Evolutionary conservation across 2,113 vertebrate species (phyloP), one percentile per base, ranked within the genome.

Genomic region (Alaudala cheleensis): DNA sequence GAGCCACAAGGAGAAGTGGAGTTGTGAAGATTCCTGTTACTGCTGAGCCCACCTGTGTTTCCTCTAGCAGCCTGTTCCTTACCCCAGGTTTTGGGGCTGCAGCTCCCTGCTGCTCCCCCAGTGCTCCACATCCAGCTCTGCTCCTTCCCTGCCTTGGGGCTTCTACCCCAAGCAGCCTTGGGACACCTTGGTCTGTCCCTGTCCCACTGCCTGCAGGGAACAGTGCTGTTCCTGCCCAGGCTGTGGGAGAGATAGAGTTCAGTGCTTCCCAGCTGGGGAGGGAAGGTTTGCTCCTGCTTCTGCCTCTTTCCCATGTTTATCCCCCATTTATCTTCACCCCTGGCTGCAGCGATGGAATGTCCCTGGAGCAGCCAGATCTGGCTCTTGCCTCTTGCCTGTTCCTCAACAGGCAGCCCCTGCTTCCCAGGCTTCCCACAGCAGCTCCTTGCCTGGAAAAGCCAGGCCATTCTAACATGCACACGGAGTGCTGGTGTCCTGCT

Each of bases 401-500:
- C 26, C 72, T 18, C 0, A 0, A 2, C 10, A 28, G 65, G 56
- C 56, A 51, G 26, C 23, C 49, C 34, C 88, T 42, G 81, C 81
- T 66, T 58, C 45, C 69, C 4, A 0, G n/a, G 54, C 54, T 26
- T 70, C 34, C 51, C 10, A 22, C 66, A 39, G 49, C 88, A 31
- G 33, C 86, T 60, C n/a, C 13, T 80, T 47, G n/a, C 88, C 34
- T n/a, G 53, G 67, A 5, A 20, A 5, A 88, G 24, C 40, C 3
- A 4, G 31, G 19, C 1, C 4, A 0, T 26, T 12, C 34, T 3
- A 2, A 5, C 5, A 0, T 1, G 15, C 45, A 1, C 12, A n/a
- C 0, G 0, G 5, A 1, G 25, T 12, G 49, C 74, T 45, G 33
- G 6, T 5, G 61, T 58, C 66, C 83, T 47, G 60, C 45, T 2